Evolutionary conservation across 2,113 vertebrate genomes (phyloP).

Genomic region (Oostethus manadensis): DNA sequence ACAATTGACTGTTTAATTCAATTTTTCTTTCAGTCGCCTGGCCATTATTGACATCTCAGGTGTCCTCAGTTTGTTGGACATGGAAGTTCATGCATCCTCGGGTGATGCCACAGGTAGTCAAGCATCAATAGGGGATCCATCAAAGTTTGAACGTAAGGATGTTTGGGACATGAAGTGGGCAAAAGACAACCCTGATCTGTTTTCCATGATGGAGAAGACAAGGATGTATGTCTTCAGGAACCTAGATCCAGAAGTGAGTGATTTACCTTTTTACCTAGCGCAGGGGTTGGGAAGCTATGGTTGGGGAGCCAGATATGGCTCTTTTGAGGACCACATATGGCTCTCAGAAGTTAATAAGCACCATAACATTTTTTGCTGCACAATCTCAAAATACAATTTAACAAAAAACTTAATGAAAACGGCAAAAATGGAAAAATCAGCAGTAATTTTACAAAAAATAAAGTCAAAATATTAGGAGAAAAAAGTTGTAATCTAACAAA

Average conservation of each 20-base stretch:
- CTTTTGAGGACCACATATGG: too few species aligned
- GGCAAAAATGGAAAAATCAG: too few species aligned
- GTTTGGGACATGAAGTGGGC: conserved; percentile 99
- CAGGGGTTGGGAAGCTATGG: too few species aligned
- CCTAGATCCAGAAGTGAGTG: conserved; percentile 90
- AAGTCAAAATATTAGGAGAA: too few species aligned
- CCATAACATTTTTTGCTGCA: too few species aligned
- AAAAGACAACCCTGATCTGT: conserved; percentile 91
- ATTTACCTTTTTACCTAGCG: background rate
- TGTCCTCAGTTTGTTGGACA: conserved; percentile 82
- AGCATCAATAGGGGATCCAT: conserved; percentile 71
- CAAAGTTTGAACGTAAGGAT: conserved; percentile 88
- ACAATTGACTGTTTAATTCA: background rate
- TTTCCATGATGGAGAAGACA: conserved; percentile 98
- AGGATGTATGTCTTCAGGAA: conserved; percentile 98
- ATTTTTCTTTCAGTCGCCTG: conserved; percentile 75
- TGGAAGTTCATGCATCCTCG: conserved; percentile 67
- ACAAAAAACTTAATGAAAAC: too few species aligned
- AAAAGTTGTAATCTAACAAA: too few species aligned
- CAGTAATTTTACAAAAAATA: too few species aligned
- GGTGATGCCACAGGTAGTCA: conserved; percentile 67
- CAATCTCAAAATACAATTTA: too few species aligned
- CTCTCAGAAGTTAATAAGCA: too few species aligned
- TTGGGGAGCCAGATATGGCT: too few species aligned
- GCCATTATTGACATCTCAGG: conserved; percentile 87